A percentile compares a stretch with the other conserved stretches of the same genome.
Evolutionary conservation across 2,888 invertebrate species (phyloP).

Genomic region (Pachymerium ferrugineum): DNA sequence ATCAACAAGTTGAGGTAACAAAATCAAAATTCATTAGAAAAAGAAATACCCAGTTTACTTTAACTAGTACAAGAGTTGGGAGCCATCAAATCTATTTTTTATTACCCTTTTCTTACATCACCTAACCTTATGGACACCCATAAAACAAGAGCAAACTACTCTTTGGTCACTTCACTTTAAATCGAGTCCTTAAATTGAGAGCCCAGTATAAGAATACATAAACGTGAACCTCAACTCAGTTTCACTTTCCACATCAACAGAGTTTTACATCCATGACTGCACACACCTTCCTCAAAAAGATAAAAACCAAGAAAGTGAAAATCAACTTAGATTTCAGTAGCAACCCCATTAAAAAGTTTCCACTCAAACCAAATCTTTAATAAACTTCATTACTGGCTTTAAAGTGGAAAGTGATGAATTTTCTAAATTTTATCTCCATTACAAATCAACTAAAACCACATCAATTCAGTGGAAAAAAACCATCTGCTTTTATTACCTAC

Average conservation of each 20-base stretch:
- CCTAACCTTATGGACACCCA: not conserved
- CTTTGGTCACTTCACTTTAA: conserved; percentile 9
- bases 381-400: too few relatives aligned
- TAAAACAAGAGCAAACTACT: conserved; percentile 8
- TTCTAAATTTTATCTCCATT: too few relatives aligned
- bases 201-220: not conserved
- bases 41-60: not conserved
- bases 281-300: not conserved
- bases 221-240: not conserved
- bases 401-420: too few relatives aligned
- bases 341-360: not conserved
- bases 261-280: not conserved
- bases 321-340: too few relatives aligned
- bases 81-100: conserved; percentile 4
- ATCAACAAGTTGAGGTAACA: not conserved
- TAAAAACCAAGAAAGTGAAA: too few relatives aligned
- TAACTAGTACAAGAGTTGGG: not conserved
- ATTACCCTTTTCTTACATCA: not conserved
- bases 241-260: not conserved
- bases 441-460: too few relatives aligned
- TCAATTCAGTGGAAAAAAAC: too few relatives aligned
- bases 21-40: not conserved
- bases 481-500: too few relatives aligned
- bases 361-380: too few relatives aligned
- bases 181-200: not conserved